A percentile compares a stretch with the other conserved stretches of the same genome.
phyloP scores from a whole-genome alignment of 92 coral and sea anemone species.

The Palythoa grandiflora region DNA sequence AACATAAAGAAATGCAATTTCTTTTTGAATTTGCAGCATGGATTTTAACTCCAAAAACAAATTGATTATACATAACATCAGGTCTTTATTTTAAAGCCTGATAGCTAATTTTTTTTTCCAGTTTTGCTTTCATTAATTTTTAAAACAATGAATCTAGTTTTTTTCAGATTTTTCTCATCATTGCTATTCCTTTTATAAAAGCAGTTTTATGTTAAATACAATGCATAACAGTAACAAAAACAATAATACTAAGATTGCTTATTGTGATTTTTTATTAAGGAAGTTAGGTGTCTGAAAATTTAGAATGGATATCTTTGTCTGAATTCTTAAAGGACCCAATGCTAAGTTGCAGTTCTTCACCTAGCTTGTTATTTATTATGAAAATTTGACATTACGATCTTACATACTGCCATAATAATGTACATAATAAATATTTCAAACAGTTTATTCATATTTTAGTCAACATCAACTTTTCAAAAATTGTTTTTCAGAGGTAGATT shows the following conservation, averaged over 20 bases:
- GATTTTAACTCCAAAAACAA: not conserved
- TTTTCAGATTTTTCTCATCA: not conserved
- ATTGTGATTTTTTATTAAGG: not conserved
- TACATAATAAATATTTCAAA: too few relatives aligned
- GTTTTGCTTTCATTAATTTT: not conserved
- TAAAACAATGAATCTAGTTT: too few relatives aligned
- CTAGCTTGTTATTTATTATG: not conserved
- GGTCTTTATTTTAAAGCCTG: slow-evolving; percentile 14
- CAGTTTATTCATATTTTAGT: too few relatives aligned
- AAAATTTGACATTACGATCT: not conserved
- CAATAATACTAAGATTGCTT: slow-evolving; percentile 6
- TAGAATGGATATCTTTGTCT: slow-evolving; percentile 9
- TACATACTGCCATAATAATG: too few relatives aligned
- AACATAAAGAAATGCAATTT: not conserved
- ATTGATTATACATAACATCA: not conserved
- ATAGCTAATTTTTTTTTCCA: not conserved
- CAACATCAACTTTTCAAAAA: too few relatives aligned
- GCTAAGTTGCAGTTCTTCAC: slow-evolving; percentile 5
- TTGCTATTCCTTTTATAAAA: not conserved
- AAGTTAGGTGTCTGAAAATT: slow-evolving; percentile 9
- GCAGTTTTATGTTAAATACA: slow-evolving; percentile 1
- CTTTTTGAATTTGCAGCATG: slow-evolving; percentile 5
- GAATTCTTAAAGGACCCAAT: not conserved
- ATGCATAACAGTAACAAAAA: slow-evolving; percentile 7
- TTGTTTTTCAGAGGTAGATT: too few relatives aligned